Base-by-base conservation (phyloP, 2,888 invertebrate species). In the Tetropium fuscum region DNA sequence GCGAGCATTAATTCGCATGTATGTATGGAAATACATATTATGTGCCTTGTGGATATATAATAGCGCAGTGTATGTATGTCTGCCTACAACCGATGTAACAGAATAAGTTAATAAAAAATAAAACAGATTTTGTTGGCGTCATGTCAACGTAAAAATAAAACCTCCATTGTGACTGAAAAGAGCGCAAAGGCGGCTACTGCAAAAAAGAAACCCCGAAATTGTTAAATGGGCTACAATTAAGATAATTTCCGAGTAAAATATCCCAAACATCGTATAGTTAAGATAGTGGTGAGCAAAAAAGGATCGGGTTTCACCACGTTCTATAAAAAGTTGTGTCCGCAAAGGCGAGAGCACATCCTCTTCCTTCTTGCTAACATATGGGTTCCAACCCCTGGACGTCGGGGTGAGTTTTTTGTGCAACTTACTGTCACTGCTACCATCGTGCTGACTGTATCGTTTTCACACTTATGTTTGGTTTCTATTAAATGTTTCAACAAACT, bases 261-360 rank as follows among this genome's bases (percentile, higher is more conserved):
- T 43, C 43, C n/a, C 58, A 53, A 58, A 54, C 55, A 54, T 51
- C 45, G 45, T 36, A 48, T 48, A 48, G 54, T 45, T 20, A 18
- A 41, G 48, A 40, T 51, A 20, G 51, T 40, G 32, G 55, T 49
- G 49, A 44, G 59, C 60, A 13, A 41, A 51, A 61, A 63, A 63
- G 55, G 60, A 68, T 72, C 72, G 53, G 51, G 60, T 72, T 72
- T 69, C 72, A 68, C 62, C 51, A 54, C 57, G 63, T 58, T 58
- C 43, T 60, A 65, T 67, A 72, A 72, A 72, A 72, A 69, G 66
- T 69, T 55, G 66, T 69, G 70, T 70, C 72, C 70, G 70, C 69
- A 63, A 63, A 66, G 62, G 66, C 63, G 51, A 58, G 43, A 55
- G 44, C 64, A 62, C 72, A 70, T 70, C 70, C 69, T 70, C 72